Percentiles rank a stretch among this genome's conserved stretches.
These are phyloP conservation scores for Ispidina lecontei DNA, from an alignment of 2,797 vertebrate genomes.

Conservation along the genomic window DNA sequence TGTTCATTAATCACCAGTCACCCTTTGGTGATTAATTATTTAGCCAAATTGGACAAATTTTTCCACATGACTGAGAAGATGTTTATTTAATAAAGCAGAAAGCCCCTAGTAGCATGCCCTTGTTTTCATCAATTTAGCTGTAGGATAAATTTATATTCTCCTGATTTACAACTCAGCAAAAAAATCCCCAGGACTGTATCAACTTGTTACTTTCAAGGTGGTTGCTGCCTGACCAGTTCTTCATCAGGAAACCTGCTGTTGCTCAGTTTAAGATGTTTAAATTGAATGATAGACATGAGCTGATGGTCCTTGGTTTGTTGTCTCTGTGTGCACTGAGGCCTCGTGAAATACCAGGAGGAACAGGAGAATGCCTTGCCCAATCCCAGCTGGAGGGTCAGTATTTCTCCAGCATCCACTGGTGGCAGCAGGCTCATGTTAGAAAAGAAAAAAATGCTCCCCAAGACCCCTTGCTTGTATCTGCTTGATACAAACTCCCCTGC, in stretches of 20 bases:
- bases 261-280: background rate
- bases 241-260: conserved; percentile 7
- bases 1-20: conserved; percentile 19
- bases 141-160: background rate
- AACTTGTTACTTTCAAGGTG: conserved; percentile 44
- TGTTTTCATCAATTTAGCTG: conserved; percentile 51
- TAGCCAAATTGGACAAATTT: conserved; percentile 16
- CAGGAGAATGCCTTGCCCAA: background rate
- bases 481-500: background rate
- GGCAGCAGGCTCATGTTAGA: background rate
- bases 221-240: conserved; percentile 35
- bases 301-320: background rate
- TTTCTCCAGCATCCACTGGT: background rate
- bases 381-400: background rate
- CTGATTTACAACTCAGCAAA: conserved; percentile 43
- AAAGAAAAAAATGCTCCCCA: background rate
- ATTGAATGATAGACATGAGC: background rate
- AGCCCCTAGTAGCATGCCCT: conserved; percentile 27
- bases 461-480: background rate
- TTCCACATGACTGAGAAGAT: conserved; percentile 14
- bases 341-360: background rate
- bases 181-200: background rate
- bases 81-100: conserved; percentile 47
- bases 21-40: conserved; percentile 22
- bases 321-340: accelerated